Evolutionary conservation across 2,113 vertebrate species (phyloP).

Genomic region (Felis chaus): DNA sequence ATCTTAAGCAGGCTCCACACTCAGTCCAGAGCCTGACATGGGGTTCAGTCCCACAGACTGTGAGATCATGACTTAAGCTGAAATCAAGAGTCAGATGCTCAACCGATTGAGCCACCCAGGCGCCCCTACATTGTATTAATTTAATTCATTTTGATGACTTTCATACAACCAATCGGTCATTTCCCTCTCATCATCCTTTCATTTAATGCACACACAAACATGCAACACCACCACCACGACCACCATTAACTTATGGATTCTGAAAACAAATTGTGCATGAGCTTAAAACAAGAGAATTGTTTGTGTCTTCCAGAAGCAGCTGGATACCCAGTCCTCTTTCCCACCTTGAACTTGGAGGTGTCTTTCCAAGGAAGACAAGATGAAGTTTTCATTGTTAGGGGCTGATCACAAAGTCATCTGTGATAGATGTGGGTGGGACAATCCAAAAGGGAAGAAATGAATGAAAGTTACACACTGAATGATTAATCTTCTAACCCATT

Average conservation of each 20-base stretch:
- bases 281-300: not conserved
- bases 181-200: not conserved
- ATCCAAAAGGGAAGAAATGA: not conserved
- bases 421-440: not conserved
- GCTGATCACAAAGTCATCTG: not conserved
- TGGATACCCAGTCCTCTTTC: not conserved
- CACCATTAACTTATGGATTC: not conserved
- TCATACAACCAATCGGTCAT: not conserved
- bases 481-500: not conserved
- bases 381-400: not conserved
- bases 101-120: no score
- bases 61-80: no score
- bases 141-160: not conserved
- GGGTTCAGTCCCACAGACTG: no score
- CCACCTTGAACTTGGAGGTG: not conserved
- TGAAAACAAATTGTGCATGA: not conserved
- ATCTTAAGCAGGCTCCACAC: no score
- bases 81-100: no score
- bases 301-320: not conserved
- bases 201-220: not conserved
- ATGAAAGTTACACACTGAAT: not conserved
- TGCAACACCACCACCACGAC: rapidly evolving
- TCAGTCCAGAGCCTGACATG: no score
- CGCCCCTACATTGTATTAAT: not conserved
- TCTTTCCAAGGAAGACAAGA: not conserved